Conservation (phyloP, 2,888 invertebrate genomes). For the Oligia strigilis region DNA sequence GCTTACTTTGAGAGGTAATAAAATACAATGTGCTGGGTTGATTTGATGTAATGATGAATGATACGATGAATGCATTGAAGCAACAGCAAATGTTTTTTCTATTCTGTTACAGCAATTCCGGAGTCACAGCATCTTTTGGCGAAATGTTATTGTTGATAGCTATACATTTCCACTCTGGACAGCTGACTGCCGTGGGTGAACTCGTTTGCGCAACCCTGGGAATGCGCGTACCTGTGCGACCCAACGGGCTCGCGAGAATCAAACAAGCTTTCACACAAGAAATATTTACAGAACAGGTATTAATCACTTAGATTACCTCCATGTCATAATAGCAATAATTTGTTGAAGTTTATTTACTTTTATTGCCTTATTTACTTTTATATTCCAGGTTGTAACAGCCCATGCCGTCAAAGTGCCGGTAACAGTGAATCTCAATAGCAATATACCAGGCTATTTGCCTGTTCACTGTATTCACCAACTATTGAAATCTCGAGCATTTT, state of each 20-base stretch:
- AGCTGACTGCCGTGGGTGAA: conserved; percentile 97
- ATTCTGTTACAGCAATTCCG: conserved; percentile 92
- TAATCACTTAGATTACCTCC: neutral
- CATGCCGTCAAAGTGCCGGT: conserved; percentile 99
- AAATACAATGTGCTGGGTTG: neutral
- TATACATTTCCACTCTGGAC: conserved; percentile 99
- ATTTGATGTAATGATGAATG: neutral
- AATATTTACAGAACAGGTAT: conserved; percentile 98
- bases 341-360: neutral
- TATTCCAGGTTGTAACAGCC: conserved; percentile 94
- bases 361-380: neutral
- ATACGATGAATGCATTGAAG: neutral
- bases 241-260: conserved; percentile 96
- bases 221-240: conserved; percentile 97
- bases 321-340: neutral
- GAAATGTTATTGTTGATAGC: conserved; percentile 99
- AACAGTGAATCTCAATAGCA: conserved; percentile 96
- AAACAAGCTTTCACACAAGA: conserved; percentile 99
- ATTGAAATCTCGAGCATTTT: conserved; percentile 97
- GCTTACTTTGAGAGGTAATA: conserved; percentile 95
- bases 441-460: conserved; percentile 97
- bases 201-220: conserved; percentile 98
- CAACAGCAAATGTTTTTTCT: neutral
- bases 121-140: conserved; percentile 96
- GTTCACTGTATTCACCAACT: conserved; percentile 99